These are phyloP conservation scores for Origma solitaria DNA, from an alignment of 2,113 vertebrate genomes.

Conservation along the genomic window DNA sequence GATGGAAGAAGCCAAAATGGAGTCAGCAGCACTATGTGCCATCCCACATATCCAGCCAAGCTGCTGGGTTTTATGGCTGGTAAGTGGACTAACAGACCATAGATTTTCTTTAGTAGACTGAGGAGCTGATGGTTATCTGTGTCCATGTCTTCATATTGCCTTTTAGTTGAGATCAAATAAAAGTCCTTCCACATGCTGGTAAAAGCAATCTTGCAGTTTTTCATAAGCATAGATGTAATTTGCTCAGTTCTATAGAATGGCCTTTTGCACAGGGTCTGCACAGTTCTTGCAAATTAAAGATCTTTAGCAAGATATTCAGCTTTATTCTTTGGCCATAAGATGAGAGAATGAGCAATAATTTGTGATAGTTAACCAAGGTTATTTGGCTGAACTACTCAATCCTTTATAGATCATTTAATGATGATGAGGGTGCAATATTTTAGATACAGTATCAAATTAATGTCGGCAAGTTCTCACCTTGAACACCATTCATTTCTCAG, in stretches of 20 bases:
- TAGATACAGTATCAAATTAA: slow-evolving; percentile 28
- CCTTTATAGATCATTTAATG: background rate
- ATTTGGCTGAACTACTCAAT: slow-evolving; percentile 1
- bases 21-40: background rate
- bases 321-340: background rate
- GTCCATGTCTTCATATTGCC: background rate
- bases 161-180: background rate
- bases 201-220: background rate
- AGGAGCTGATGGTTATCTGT: background rate
- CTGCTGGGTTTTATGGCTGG: background rate
- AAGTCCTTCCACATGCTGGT: fast-evolving
- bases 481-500: slow-evolving; percentile 31
- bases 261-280: background rate
- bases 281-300: background rate
- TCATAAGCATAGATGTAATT: background rate
- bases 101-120: background rate
- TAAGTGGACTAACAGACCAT: background rate
- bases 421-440: background rate
- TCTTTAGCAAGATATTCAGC: background rate
- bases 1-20: background rate
- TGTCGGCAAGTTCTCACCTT: slow-evolving; percentile 3
- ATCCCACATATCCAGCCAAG: background rate
- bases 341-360: background rate
- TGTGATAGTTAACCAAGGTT: slow-evolving; percentile 33
- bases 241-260: background rate